Conservation (phyloP, 2,113 vertebrate genomes). For the Paralichthys olivaceus region DNA sequence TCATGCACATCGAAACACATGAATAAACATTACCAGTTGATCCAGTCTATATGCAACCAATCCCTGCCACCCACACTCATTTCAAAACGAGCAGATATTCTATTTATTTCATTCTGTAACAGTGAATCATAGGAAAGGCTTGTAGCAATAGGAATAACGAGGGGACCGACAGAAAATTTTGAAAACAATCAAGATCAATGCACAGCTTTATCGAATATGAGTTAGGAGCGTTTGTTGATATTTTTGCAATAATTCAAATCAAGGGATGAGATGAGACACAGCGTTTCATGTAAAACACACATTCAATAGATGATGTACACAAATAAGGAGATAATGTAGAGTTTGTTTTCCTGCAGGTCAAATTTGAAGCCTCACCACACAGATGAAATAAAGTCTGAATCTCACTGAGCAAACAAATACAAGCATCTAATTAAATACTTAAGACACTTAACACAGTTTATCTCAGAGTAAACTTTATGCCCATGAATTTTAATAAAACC, state of each 20-base stretch:
- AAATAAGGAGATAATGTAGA: too few species aligned
- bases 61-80: constrained; percentile 70
- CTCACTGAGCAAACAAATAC: constrained; percentile 13
- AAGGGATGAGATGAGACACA: neutral
- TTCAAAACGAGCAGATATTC: constrained; percentile 69
- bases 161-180: constrained; percentile 40
- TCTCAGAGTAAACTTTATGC: neutral
- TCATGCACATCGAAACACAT: constrained; percentile 55
- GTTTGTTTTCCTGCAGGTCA: constrained; percentile 1
- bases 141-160: constrained; percentile 36
- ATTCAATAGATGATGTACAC: neutral
- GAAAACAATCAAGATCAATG: constrained; percentile 56
- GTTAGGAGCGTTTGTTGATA: neutral
- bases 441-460: constrained; percentile 9
- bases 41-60: constrained; percentile 62
- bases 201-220: constrained; percentile 18
- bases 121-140: constrained; percentile 43
- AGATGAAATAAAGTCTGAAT: constrained; percentile 22
- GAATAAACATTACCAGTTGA: constrained; percentile 70
- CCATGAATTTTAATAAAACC: constrained; percentile 16
- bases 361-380: constrained; percentile 45
- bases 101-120: constrained; percentile 60
- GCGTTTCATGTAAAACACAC: neutral
- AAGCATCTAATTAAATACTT: constrained; percentile 29
- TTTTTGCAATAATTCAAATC: constrained; percentile 11